Evolutionary conservation across 2,113 vertebrate genomes (phyloP).

Genomic region (Sakesphorus luctuosus): DNA sequence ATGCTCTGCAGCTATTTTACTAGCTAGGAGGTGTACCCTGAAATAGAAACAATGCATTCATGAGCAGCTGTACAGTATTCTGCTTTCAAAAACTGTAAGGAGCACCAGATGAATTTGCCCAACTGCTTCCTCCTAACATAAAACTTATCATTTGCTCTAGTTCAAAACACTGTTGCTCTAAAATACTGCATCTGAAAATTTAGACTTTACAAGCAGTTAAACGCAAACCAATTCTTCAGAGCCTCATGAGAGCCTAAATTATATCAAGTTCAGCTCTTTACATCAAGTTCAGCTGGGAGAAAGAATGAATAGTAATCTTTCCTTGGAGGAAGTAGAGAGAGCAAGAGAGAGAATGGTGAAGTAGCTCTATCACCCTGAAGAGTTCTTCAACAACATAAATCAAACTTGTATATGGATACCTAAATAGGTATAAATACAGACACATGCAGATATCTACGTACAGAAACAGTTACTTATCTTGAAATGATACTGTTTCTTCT

Average conservation of each 20-base stretch:
- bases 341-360: background rate
- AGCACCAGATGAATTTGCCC: background rate
- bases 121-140: background rate
- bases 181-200: background rate
- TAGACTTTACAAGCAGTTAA: background rate
- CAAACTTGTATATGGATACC: background rate
- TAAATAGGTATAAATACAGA: background rate
- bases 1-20: background rate
- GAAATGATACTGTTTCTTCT: background rate
- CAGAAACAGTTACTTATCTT: background rate
- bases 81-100: background rate
- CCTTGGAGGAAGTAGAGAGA: background rate
- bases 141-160: background rate
- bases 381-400: background rate
- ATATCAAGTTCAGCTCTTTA: background rate
- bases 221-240: background rate
- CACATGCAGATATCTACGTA: background rate
- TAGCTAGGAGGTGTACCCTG: background rate
- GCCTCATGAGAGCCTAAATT: background rate
- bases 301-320: background rate
- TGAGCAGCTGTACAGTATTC: constrained; percentile 1
- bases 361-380: background rate
- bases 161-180: background rate
- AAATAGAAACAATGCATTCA: constrained; percentile 5
- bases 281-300: background rate